phyloP scores from a whole-genome alignment of 2,113 vertebrate genomes.

The Ammodytes marinus region DNA sequence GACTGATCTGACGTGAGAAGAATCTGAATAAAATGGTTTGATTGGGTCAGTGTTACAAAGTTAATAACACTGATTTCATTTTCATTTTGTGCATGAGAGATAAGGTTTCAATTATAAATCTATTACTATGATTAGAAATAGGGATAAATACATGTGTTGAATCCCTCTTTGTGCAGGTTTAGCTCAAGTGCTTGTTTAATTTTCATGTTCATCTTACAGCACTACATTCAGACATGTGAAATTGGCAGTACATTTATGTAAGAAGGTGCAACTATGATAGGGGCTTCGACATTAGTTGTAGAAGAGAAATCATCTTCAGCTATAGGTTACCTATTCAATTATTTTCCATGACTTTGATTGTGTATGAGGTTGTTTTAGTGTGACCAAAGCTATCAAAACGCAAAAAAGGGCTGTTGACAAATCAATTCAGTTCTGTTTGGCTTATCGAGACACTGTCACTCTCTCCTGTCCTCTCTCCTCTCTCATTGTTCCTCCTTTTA shows the following conservation, averaged over 20 bases:
- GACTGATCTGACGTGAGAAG: background rate
- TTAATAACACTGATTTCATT: background rate
- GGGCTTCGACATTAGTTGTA: background rate
- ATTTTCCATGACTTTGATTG: background rate
- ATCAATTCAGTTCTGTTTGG: background rate
- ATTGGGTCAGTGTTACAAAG: background rate
- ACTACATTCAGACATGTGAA: background rate
- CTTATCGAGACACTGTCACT: background rate
- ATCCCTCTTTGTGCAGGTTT: background rate
- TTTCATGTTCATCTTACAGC: background rate
- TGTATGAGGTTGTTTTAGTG: background rate
- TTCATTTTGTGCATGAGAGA: background rate
- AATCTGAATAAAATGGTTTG: background rate
- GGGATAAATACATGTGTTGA: background rate
- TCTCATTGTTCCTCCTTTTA: slow-evolving; percentile 3
- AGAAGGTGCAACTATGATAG: background rate
- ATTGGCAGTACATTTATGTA: background rate
- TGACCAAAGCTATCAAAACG: background rate
- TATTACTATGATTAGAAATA: background rate
- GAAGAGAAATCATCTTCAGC: too few relatives aligned
- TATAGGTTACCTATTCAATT: background rate
- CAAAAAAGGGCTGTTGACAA: background rate
- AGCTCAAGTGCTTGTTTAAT: background rate
- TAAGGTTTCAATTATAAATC: background rate
- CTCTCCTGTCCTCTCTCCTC: background rate